phyloP scores from a whole-genome alignment of 1,140 invertebrate species.

The Elymnias hypermnestra region DNA sequence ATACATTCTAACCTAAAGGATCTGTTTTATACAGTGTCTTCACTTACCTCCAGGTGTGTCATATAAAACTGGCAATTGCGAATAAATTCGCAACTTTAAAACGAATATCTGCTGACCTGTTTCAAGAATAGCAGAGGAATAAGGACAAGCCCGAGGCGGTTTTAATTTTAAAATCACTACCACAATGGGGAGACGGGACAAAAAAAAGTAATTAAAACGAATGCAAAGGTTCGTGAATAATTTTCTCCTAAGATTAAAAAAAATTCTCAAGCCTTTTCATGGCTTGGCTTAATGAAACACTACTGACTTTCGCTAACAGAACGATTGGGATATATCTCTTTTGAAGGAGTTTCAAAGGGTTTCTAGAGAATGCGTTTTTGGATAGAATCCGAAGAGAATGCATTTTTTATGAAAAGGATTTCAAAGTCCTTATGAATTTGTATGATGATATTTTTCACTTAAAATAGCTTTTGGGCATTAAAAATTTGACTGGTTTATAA shows the following conservation, averaged over 20 bases:
- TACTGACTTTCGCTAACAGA: neutral
- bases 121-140: conserved; percentile 20
- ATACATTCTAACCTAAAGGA: too few relatives aligned
- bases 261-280: conserved; percentile 15
- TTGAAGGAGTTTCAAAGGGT: too few relatives aligned
- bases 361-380: too few relatives aligned
- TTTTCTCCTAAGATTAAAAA: conserved; percentile 27
- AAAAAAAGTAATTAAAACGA: conserved; percentile 46
- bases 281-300: conserved; percentile 14
- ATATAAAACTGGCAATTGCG: too few relatives aligned
- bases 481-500: too few relatives aligned
- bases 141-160: conserved; percentile 49
- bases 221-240: conserved; percentile 29
- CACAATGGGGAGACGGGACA: conserved; percentile 41
- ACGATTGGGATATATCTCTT: conserved; percentile 7
- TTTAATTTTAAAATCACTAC: conserved; percentile 58
- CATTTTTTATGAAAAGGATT: too few relatives aligned
- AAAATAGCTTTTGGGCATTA: too few relatives aligned
- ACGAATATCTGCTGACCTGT: neutral
- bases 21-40: too few relatives aligned
- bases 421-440: too few relatives aligned
- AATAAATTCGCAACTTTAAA: neutral
- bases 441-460: too few relatives aligned
- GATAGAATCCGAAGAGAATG: too few relatives aligned
- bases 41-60: neutral